These are phyloP conservation scores for Cardinalis cardinalis DNA, from an alignment of 2,113 vertebrate species.

Conservation along the genomic window DNA sequence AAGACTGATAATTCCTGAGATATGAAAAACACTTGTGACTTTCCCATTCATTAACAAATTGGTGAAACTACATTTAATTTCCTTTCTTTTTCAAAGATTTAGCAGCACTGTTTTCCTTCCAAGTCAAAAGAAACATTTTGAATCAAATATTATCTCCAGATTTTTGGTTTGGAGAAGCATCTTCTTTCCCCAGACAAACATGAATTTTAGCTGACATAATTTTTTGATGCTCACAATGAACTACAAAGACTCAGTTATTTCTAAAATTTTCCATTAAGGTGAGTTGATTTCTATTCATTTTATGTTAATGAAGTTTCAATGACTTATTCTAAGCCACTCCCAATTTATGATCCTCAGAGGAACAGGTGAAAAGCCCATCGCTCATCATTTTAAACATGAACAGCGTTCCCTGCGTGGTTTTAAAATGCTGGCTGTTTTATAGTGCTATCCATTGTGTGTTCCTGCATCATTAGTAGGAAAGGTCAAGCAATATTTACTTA, in stretches of 20 bases:
- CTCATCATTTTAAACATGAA: background rate
- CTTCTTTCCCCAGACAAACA: background rate
- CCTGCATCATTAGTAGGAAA: slow-evolving; percentile 10
- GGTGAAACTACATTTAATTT: background rate
- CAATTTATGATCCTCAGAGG: background rate
- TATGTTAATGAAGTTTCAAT: background rate
- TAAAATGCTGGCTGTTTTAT: background rate
- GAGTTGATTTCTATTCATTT: background rate
- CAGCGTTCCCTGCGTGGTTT: background rate
- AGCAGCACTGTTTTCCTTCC: background rate
- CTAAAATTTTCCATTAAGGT: background rate
- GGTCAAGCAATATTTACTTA: slow-evolving; percentile 42
- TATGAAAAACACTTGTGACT: background rate
- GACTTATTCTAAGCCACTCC: background rate
- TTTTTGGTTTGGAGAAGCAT: background rate
- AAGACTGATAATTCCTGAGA: background rate
- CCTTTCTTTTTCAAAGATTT: background rate
- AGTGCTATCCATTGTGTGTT: background rate
- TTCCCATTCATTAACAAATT: background rate
- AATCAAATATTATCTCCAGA: background rate
- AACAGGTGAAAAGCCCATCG: background rate
- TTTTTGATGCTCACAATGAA: background rate
- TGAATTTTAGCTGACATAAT: background rate
- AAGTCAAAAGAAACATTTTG: background rate
- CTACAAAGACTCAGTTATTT: background rate